Evolutionary conservation across 2,888 invertebrate species (phyloP).

Genomic region (Phortica okadai): DNA sequence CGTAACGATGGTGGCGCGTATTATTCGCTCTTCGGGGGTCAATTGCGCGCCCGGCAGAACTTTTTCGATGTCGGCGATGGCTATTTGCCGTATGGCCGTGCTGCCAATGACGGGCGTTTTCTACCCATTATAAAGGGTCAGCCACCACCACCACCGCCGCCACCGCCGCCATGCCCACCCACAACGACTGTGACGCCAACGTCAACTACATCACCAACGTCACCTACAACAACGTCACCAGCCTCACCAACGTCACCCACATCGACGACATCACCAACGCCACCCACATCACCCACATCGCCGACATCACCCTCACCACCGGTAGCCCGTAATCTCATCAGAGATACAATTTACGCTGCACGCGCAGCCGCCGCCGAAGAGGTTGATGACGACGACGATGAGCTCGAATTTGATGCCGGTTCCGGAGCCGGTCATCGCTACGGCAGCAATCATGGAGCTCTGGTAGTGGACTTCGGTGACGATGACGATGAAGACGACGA

Average conservation of each 20-base stretch:
- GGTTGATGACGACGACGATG: background rate
- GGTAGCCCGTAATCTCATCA: conserved; percentile 6
- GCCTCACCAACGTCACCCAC: conserved; percentile 22
- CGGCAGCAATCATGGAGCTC: background rate
- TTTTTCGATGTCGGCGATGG: no score
- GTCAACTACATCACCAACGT: conserved; percentile 40
- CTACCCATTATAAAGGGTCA: background rate
- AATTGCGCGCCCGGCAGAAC: background rate
- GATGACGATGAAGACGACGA: background rate
- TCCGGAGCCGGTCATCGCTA: background rate
- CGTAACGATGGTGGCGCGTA: no score
- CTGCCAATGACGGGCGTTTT: background rate
- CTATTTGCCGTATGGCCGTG: background rate
- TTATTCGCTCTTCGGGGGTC: background rate
- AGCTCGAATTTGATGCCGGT: background rate
- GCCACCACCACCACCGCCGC: background rate
- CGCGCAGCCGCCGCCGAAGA: background rate
- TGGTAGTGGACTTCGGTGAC: background rate
- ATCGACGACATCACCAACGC: conserved; percentile 22
- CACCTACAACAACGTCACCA: conserved; percentile 39
- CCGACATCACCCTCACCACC: background rate
- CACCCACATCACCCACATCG: conserved; percentile 25
- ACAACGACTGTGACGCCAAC: conserved; percentile 7
- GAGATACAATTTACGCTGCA: no score
- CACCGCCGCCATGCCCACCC: background rate